Evolutionary conservation across 2,888 invertebrate genomes (phyloP).

Genomic region (Diadromus collaris): DNA sequence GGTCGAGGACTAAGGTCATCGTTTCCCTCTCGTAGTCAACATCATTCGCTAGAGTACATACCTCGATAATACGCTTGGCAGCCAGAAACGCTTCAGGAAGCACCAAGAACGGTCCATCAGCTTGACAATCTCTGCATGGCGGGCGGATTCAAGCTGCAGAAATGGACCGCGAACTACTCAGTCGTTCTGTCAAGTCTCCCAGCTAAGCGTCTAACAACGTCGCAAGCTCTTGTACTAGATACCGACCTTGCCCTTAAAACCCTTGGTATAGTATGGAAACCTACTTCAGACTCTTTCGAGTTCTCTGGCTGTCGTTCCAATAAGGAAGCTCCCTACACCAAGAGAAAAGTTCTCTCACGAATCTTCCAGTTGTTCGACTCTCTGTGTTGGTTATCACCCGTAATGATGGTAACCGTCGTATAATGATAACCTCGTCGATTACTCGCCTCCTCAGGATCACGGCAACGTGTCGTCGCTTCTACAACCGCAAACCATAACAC

Average conservation of each 20-base stretch:
- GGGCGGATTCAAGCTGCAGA: slow-evolving; percentile 51
- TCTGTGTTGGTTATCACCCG: slow-evolving; percentile 45
- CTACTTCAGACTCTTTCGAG: slow-evolving; percentile 16
- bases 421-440: too few species aligned
- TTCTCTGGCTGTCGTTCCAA: not conserved
- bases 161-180: slow-evolving; percentile 34
- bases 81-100: slow-evolving; percentile 31
- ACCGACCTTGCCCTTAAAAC: not conserved
- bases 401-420: too few species aligned
- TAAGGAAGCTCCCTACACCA: not conserved
- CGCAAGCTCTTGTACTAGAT: not conserved
- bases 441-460: too few species aligned
- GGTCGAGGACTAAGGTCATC: slow-evolving; percentile 30
- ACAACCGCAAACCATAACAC: too few species aligned
- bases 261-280: slow-evolving; percentile 43
- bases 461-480: not conserved
- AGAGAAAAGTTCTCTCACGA: slow-evolving; percentile 37
- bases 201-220: not conserved
- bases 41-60: slow-evolving; percentile 36
- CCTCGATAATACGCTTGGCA: slow-evolving; percentile 49
- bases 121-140: slow-evolving; percentile 39
- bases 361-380: slow-evolving; percentile 55
- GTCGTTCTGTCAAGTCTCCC: slow-evolving; percentile 7
- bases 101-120: slow-evolving; percentile 11
- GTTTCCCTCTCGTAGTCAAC: slow-evolving; percentile 30